phyloP scores from a whole-genome alignment of 2,888 invertebrate species.

The Flabesymbios commensalis region DNA sequence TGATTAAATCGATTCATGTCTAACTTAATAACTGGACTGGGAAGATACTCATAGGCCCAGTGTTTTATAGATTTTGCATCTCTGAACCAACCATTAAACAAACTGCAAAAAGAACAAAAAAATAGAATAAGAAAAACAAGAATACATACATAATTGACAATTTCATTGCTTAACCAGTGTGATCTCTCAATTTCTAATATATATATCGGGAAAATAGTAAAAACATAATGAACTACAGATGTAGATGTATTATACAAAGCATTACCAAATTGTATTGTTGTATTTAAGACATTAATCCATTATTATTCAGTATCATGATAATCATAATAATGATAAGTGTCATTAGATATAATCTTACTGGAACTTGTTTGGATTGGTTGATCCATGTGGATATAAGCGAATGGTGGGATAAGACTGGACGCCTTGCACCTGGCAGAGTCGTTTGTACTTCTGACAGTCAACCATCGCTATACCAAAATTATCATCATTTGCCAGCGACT shows the following conservation, averaged over 20 bases:
- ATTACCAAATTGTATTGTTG: no score
- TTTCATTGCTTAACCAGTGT: not conserved
- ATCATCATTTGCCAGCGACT: no score
- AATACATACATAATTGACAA: not conserved
- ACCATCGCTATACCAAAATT: no score
- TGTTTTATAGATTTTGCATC: constrained; percentile 69
- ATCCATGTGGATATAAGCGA: constrained; percentile 70
- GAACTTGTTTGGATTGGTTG: constrained; percentile 37
- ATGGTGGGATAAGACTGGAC: constrained; percentile 74
- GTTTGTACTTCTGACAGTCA: constrained; percentile 69
- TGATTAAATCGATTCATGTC: constrained; percentile 59
- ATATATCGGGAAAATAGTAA: no score
- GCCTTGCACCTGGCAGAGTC: constrained; percentile 68
- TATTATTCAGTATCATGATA: no score
- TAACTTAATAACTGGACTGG: constrained; percentile 64
- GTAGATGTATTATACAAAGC: no score
- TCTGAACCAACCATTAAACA: constrained; percentile 68
- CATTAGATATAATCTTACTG: constrained; percentile 46
- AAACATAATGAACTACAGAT: no score
- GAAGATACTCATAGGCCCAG: constrained; percentile 71
- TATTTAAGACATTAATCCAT: no score
- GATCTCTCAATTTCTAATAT: no score
- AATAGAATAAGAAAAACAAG: not conserved
- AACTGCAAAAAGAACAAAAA: constrained; percentile 15
- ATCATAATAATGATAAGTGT: not conserved